Evolutionary conservation across 2,797 vertebrate genomes (phyloP).

Genomic region (Onychomys torridus): DNA sequence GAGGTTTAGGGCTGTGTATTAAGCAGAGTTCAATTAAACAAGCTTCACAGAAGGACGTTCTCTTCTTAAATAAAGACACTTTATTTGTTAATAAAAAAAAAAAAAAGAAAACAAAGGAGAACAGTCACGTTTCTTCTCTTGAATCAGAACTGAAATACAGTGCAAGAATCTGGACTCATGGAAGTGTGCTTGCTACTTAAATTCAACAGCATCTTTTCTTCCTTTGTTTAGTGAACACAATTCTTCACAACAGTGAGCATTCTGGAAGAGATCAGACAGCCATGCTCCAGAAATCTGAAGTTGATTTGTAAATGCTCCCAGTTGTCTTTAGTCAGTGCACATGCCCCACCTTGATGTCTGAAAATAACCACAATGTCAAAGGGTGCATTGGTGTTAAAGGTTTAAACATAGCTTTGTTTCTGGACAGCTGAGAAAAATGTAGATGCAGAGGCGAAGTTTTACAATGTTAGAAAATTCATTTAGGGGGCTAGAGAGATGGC

Average conservation of each 20-base stretch:
- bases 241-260: neutral
- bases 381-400: neutral
- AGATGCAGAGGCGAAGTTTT: neutral
- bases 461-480: slow-evolving; percentile 43
- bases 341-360: neutral
- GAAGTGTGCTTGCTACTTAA: neutral
- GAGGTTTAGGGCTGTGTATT: neutral
- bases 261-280: neutral
- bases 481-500: too few relatives aligned
- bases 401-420: slow-evolving; percentile 19
- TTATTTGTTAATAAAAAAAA: neutral
- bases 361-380: slow-evolving; percentile 49
- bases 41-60: neutral
- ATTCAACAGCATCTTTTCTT: slow-evolving; percentile 1
- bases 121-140: neutral
- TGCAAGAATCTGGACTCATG: neutral
- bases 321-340: slow-evolving; percentile 10
- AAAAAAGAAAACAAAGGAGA: neutral
- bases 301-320: slow-evolving; percentile 14
- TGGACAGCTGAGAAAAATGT: slow-evolving; percentile 26
- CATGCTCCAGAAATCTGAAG: slow-evolving; percentile 4
- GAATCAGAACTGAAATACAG: neutral
- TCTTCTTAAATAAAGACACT: neutral
- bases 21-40: slow-evolving; percentile 33
- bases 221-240: neutral